Evolutionary conservation across 2,113 vertebrate species (phyloP).

Genomic region (Romanogobio albipinnatus): DNA sequence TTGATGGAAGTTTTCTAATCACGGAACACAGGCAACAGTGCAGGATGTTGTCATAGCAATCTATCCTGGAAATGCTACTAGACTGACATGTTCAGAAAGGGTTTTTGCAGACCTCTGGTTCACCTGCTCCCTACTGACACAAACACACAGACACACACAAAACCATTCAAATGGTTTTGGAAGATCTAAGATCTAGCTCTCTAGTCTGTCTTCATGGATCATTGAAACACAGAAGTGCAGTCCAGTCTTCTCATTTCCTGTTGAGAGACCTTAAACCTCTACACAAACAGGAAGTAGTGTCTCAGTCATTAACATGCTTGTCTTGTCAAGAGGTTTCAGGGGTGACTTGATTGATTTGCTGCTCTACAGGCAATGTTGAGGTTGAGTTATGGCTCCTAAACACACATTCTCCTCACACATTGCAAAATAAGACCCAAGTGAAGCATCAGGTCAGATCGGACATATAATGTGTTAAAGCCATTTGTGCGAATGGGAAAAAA

Average conservation of each 20-base stretch:
- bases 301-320: slow-evolving; percentile 40
- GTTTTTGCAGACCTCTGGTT: not conserved
- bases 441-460: not conserved
- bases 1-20: slow-evolving; percentile 35
- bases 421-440: slow-evolving; percentile 1
- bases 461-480: not conserved
- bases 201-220: slow-evolving; percentile 45
- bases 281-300: slow-evolving; percentile 45
- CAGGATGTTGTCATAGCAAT: slow-evolving; percentile 35
- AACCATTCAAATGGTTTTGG: slow-evolving; percentile 27
- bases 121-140: slow-evolving; percentile 44
- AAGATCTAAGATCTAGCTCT: slow-evolving; percentile 19
- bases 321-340: slow-evolving; percentile 21
- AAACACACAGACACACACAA: slow-evolving; percentile 42
- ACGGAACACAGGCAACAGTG: slow-evolving; percentile 2
- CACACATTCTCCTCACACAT: not conserved
- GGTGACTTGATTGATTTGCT: slow-evolving; percentile 42
- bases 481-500: not conserved
- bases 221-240: slow-evolving; percentile 35
- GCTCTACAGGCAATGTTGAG: not conserved
- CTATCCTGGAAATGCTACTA: slow-evolving; percentile 19
- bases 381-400: slow-evolving; percentile 2
- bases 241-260: slow-evolving; percentile 37
- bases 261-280: slow-evolving; percentile 14
- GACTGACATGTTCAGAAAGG: slow-evolving; percentile 14